Evolutionary conservation across 1,140 invertebrate species (phyloP), one percentile per base, ranked within the genome.

Genomic region (Drosophila santomea): DNA sequence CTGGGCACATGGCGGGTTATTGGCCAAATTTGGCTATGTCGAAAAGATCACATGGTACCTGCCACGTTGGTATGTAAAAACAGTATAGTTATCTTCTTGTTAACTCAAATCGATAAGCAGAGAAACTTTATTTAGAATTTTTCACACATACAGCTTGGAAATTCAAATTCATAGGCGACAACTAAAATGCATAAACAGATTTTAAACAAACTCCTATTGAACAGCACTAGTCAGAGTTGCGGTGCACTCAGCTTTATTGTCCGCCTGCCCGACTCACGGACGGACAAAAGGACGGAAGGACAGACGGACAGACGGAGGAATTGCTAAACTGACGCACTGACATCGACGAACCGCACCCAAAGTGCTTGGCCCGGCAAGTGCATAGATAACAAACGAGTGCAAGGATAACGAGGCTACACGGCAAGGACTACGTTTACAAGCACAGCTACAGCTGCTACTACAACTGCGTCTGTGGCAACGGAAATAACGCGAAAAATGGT

Each of bases 381-480:
- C 74, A 86, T 86, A 74, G 81, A 85, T 85, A 85, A 78, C 68
- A 74, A 86, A 85, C 67, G 81, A 85, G 82, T 78, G 83, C 83
- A 88, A 77, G 83, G 83, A 88, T 86, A 86, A 86, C 83, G 84
- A 86, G 50, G 56, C 52, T 60, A 57, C 57, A 68, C 23, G 58
- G 55, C 67, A 56, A 73, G 56, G 44, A 67, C 56, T 60, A 25
- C 39, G 60, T 52, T 45, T 52, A 38, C 60, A 32, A 54, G 41
- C n/a, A 50, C 58, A 50, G 23, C 17, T 20, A 41, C 41, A 44
- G 1, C 36, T 20, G 15, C 47, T 8, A 32, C 41, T 43, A 51
- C 48, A 51, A 59, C 12, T 28, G 20, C 45, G 17, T 52, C 35
- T 32, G 11, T 32, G 20, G 12, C 48, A 23, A 48, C 74, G 69